phyloP scores from a whole-genome alignment of 1,140 invertebrate species.

The Maconellicoccus hirsutus region DNA sequence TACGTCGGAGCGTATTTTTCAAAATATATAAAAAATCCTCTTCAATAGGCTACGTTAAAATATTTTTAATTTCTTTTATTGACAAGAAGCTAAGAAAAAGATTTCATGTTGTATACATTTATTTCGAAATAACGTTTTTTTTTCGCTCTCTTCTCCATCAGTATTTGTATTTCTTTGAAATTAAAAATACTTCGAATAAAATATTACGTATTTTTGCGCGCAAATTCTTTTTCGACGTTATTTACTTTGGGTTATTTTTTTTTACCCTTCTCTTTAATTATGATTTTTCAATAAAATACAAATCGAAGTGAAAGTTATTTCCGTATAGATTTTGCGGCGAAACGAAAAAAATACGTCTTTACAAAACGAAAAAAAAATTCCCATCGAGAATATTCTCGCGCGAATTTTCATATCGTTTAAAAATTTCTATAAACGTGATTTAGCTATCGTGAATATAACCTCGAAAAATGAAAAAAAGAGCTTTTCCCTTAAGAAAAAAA shows the following conservation, averaged over 20 bases:
- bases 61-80: conserved; percentile 10
- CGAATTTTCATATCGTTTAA: too few relatives aligned
- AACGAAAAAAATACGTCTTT: too few relatives aligned
- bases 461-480: too few relatives aligned
- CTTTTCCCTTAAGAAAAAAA: too few relatives aligned
- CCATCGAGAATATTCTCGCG: too few relatives aligned
- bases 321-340: background rate
- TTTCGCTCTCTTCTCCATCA: background rate
- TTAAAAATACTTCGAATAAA: conserved; percentile 1
- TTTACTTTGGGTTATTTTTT: background rate
- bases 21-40: conserved; percentile 1
- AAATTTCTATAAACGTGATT: too few relatives aligned
- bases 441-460: too few relatives aligned
- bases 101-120: background rate
- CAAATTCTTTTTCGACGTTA: background rate
- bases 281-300: conserved; percentile 10
- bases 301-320: conserved; percentile 9
- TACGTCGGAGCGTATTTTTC: background rate
- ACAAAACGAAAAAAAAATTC: too few relatives aligned
- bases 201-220: background rate
- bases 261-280: background rate
- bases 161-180: conserved; percentile 5
- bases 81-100: background rate
- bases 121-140: background rate
- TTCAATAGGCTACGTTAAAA: background rate